Conservation (phyloP, 2,113 vertebrate genomes). For the Phaethon lepturus region DNA sequence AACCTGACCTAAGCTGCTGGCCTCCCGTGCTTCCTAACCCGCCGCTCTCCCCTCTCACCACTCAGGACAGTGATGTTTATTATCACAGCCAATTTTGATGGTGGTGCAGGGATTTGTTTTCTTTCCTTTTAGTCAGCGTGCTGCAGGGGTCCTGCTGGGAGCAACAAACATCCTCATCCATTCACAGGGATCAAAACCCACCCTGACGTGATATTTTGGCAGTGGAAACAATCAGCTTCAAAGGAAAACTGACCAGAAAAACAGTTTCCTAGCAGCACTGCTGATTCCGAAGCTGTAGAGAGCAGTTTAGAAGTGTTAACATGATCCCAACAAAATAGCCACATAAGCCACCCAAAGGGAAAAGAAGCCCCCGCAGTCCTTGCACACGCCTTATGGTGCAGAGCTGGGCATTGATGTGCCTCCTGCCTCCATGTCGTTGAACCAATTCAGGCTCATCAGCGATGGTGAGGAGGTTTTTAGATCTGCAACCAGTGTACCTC, state of each 20-base stretch:
- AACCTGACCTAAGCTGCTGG: neutral
- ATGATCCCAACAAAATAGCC: neutral
- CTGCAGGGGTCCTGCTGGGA: conserved; percentile 5
- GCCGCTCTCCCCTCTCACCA: neutral
- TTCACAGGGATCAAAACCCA: neutral
- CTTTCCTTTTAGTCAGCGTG: neutral
- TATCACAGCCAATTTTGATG: neutral
- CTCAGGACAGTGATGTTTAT: conserved; percentile 5
- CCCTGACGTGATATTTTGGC: neutral
- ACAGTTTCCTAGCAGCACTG: accelerated
- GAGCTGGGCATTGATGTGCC: neutral
- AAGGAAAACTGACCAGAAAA: neutral
- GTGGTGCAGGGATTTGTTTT: neutral
- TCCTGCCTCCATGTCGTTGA: neutral
- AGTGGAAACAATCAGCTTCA: neutral
- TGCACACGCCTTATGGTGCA: accelerated
- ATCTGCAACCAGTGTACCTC: neutral
- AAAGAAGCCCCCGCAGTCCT: neutral
- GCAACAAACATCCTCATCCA: conserved; percentile 15
- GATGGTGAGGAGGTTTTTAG: neutral
- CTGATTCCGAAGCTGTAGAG: neutral
- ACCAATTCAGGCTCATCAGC: neutral
- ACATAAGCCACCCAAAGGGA: neutral
- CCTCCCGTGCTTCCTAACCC: neutral
- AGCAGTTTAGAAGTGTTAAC: neutral